Evolutionary conservation across 2,888 invertebrate species (phyloP), one percentile per base, ranked within the genome.

Genomic region (Lithophane ornitopus): DNA sequence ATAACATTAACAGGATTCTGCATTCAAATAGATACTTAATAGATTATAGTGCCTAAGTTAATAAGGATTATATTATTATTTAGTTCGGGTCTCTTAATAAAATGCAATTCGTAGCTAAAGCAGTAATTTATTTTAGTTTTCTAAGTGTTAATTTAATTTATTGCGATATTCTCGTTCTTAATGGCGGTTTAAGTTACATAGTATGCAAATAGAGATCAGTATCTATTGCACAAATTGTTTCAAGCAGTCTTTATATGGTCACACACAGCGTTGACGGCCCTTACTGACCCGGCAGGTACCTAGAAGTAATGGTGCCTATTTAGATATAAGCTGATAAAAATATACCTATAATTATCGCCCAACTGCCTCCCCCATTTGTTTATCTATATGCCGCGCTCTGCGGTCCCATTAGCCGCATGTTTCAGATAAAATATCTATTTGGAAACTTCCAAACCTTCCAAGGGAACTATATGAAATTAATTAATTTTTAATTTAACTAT

Each of bases 341-440:
- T 84, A 74, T 81, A 86, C 85, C 87, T 89, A 85, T 92, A 93
- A 94, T 93, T 92, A 93, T 91, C 91, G 89, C 83, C 82, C 90
- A 94, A 94, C 89, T 92, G 91, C 88, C 83, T 92, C 85, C 87
- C 81, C 92, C 92, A 95, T 95, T 95, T 95, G 91, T 93, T 91
- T 95, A 95, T 95, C 95, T 92, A 78, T 80, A 80, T 81, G 85
- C 89, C 90, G 91, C 90, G 91, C 91, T 91, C 87, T 85, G 87
- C 81, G 88, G 88, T 89, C 85, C 91, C 91, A 94, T 94, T 95
- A 94, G 89, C 86, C 81, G 84, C 89, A 86, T 90, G 90, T 89
- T 92, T 89, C 77, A 90, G 94, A 94, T 94, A 94, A 95, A 90
- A 86, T 72, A 70, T 74, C 90, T 90, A 92, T 95, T 94, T 91